Evolutionary conservation across 64 coral and sea anemone species (phyloP).

Genomic region (Montipora capricornis): DNA sequence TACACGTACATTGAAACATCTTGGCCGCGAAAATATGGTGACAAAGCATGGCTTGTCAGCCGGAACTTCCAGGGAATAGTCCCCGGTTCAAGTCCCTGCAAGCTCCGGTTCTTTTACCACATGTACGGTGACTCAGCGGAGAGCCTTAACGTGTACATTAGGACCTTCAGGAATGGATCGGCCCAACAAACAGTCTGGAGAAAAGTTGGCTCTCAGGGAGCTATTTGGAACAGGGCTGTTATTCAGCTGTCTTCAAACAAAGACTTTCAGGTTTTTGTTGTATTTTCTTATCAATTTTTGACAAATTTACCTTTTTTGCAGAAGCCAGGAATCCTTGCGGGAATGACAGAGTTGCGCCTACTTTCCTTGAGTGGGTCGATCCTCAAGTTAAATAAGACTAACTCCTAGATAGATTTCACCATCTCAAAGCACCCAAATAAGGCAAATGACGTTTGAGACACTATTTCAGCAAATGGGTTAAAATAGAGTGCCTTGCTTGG

Average conservation of each 20-base stretch:
- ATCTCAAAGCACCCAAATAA: too few species aligned
- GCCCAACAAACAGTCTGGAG: conserved; percentile 43
- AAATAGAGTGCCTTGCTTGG: too few species aligned
- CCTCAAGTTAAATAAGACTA: too few species aligned
- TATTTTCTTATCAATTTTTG: neutral
- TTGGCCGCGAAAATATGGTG: conserved; percentile 82
- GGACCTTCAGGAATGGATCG: conserved; percentile 69
- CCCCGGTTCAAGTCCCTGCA: conserved; percentile 41
- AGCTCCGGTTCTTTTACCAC: conserved; percentile 88
- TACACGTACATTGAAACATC: conserved; percentile 92
- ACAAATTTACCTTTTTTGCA: too few species aligned
- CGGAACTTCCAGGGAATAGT: conserved; percentile 70
- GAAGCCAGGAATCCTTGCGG: too few species aligned
- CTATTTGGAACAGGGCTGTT: conserved; percentile 77
- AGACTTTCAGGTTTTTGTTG: conserved; percentile 67
- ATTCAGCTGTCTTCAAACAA: conserved; percentile 65
- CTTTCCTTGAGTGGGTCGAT: too few species aligned
- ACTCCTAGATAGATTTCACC: too few species aligned
- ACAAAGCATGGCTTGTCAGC: conserved; percentile 81
- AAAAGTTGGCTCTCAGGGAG: conserved; percentile 69
- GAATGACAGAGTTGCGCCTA: too few species aligned
- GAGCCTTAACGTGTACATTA: conserved; percentile 42
- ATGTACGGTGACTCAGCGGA: conserved; percentile 71
- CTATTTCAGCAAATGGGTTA: too few species aligned
- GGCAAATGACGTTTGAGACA: too few species aligned